Evolutionary conservation across 2,888 invertebrate species (phyloP), one percentile per base, ranked within the genome.

Genomic region (Laothoe populi): DNA sequence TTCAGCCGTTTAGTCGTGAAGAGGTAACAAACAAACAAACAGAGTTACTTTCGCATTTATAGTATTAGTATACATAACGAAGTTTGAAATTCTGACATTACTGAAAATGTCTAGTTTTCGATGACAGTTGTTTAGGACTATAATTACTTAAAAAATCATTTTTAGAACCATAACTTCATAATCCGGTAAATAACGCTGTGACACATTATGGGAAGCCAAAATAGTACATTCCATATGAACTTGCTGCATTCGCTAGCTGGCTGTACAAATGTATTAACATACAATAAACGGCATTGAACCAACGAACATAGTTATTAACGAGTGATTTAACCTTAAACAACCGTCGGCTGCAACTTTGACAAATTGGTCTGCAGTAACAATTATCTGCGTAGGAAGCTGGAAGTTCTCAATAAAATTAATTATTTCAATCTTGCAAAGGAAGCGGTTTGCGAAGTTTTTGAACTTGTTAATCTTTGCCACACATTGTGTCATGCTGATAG

Each of bases 201-300:
- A 1, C 8, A 44, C 8, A 10, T 8, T 19, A 35, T 35, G 10
- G 10, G 0, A 38, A 38, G 38, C 38, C 38, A 13, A 13, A 3
- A 4, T 35, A 53, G 49, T 19, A 44, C 19, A 44, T 40, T 24
- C 45, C 31, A 40, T 16, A 19, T 44, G 26, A 13, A 53, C 26
- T 48, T 31, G 31, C 21, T 57, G 44, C 44, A 58, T 11, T 44
- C 31, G 46, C 57, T 46, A 45, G 35, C 23, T 66, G 62, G 23
- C 23, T 66, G 61, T 67, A 69, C 66, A 63, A 62, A 60, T 62
- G 45, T 63, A 67, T 72, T 73, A 69, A 69, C 71, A 75, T 66
- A 74, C 70, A 73, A 76, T 73, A 42, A 70, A 61, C 73, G 77
- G 65, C 82, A 81, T 79, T 82, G 80, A 77, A 66, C 65, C 74